Base-by-base conservation (phyloP, 2,888 invertebrate genomes). In the Morpho achilles region DNA sequence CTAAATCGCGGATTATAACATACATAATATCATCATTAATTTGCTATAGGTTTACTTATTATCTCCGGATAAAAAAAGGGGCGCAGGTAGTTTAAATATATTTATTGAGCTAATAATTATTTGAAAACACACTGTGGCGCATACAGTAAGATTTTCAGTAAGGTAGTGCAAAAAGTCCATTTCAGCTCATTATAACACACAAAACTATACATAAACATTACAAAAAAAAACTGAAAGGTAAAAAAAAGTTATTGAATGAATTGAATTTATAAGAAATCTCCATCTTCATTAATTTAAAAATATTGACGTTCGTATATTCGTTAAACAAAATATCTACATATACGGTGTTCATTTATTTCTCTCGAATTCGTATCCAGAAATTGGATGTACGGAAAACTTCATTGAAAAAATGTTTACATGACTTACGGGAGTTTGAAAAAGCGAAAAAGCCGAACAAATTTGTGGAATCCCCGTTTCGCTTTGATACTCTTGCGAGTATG, bases 401-500 rank as follows among this genome's bases (percentile, higher is more conserved):
- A 49, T 50, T 58, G 68, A 68, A 73, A 76, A 76, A 73, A 70
- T 74, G 72, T 69, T 69, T 74, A 73, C 73, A 73, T 69, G 67
- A 70, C 65, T 66, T 69, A 76, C 71, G 66, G 60, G 69, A 74
- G 69, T 74, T 68, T 62, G 67, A 73, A 66, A 67, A 65, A 64
- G 64, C 60, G 61, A 63, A 67, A 80, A 74, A 73, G 43, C 67
- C 68, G 69, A 73, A 75, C 73, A 79, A 84, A 78, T 83, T 83
- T 77, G 76, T 70, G 66, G 73, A 79, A 76, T 74, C 73, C 72
- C 72, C 76, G 69, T 75, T 77, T 77, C 76, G 74, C 81, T 80
- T 81, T 83, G 80, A 82, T 79, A 81, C 80, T 80, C 78, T 74
- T 74, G 67, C 73, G 76, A 81, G 79, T 80, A 79, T 76, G 77